phyloP scores from a whole-genome alignment of 2,888 invertebrate species.

The Dilophus febrilis region DNA sequence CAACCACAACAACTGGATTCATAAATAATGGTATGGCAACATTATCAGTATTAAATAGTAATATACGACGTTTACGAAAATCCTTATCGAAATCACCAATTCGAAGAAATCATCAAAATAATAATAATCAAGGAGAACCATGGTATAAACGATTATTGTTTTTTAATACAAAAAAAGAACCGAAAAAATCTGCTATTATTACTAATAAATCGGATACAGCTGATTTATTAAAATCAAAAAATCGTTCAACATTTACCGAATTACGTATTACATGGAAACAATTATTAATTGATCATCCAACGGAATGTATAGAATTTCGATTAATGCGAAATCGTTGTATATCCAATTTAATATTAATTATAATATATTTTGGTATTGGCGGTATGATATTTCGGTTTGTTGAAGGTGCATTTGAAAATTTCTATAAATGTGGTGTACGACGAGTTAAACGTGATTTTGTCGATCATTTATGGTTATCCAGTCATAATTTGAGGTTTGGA shows the following conservation, averaged over 20 bases:
- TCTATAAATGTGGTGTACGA: conserved; percentile 76
- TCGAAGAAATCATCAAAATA: neutral
- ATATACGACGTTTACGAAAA: neutral
- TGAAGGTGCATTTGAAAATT: conserved; percentile 71
- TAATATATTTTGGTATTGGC: conserved; percentile 60
- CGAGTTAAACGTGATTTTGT: conserved; percentile 74
- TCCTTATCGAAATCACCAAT: neutral
- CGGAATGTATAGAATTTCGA: conserved; percentile 37
- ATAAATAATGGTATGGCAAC: no score
- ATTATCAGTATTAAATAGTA: no score
- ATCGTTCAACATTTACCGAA: conserved; percentile 30
- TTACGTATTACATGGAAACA: conserved; percentile 35
- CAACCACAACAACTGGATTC: no score
- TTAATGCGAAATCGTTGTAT: conserved; percentile 47
- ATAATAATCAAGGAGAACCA: neutral
- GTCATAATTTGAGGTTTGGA: conserved; percentile 49
- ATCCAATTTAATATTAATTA: conserved; percentile 46
- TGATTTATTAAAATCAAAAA: conserved; percentile 22
- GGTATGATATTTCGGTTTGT: conserved; percentile 64
- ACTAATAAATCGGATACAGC: conserved; percentile 18
- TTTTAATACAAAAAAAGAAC: no score
- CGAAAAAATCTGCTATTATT: conserved; percentile 8
- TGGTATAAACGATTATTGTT: no score
- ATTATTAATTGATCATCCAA: conserved; percentile 39
- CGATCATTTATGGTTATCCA: conserved; percentile 63